phyloP scores from a whole-genome alignment of 2,888 invertebrate species.

The Pasiphila rectangulata region DNA sequence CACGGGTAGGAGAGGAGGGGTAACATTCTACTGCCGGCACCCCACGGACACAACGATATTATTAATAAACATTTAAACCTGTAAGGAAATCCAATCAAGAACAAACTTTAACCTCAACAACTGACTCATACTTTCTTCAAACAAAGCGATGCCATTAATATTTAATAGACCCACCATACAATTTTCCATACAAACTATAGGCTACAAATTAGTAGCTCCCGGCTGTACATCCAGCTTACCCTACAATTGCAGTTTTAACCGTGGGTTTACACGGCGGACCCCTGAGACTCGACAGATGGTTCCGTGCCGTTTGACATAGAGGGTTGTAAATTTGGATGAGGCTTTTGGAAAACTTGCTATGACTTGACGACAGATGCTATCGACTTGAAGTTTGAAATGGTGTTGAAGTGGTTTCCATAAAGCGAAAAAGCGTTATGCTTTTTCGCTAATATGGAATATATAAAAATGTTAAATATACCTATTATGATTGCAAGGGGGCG shows the following conservation, averaged over 20 bases:
- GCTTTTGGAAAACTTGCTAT: conserved; percentile 9
- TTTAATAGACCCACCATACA: conserved; percentile 13
- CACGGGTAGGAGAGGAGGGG: too few relatives aligned
- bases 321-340: conserved; percentile 38
- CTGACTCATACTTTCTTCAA: conserved; percentile 12
- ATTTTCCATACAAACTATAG: conserved; percentile 42
- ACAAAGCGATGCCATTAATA: conserved; percentile 26
- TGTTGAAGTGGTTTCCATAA: too few relatives aligned
- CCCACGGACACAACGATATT: too few relatives aligned
- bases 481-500: too few relatives aligned
- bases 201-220: conserved; percentile 66
- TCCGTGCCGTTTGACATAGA: conserved; percentile 38
- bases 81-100: background rate
- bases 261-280: conserved; percentile 56
- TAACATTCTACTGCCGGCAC: too few relatives aligned
- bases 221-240: conserved; percentile 51
- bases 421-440: too few relatives aligned
- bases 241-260: conserved; percentile 56
- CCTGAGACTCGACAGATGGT: conserved; percentile 73
- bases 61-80: too few relatives aligned
- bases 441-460: too few relatives aligned
- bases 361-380: too few relatives aligned
- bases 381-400: too few relatives aligned
- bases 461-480: too few relatives aligned
- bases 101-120: background rate